phyloP scores from a whole-genome alignment of 1,140 invertebrate species.

The Drosophila lowei region DNA sequence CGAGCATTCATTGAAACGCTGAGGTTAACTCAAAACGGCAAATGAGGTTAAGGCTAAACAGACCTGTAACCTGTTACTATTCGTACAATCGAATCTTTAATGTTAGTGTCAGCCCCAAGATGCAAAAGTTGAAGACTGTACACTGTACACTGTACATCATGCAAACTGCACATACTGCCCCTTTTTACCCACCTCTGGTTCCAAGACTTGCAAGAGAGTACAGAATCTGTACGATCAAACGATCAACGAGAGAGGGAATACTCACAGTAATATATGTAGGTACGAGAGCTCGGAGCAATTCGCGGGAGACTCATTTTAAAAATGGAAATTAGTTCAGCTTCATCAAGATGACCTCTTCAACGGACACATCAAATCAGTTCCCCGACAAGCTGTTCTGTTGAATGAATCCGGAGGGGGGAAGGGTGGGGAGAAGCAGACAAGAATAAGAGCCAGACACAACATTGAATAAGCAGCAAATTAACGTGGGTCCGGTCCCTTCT shows the following conservation, averaged over 20 bases:
- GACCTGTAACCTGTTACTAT: too few relatives aligned
- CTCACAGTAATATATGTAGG: constrained; percentile 4
- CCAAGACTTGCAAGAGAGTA: neutral
- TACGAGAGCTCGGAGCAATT: constrained; percentile 23
- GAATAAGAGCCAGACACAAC: neutral
- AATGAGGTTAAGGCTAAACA: constrained; percentile 28
- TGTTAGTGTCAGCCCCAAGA: too few relatives aligned
- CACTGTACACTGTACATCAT: neutral
- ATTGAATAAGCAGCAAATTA: constrained; percentile 23
- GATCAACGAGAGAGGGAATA: too few relatives aligned
- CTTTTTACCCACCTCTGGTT: neutral
- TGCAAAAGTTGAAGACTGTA: too few relatives aligned
- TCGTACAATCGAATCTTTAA: too few relatives aligned
- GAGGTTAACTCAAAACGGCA: neutral
- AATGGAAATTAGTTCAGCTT: constrained; percentile 14
- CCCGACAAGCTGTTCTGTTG: constrained; percentile 1
- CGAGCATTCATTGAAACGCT: constrained; percentile 15
- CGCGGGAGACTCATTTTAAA: constrained; percentile 28
- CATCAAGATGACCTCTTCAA: constrained; percentile 31
- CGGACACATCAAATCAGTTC: constrained; percentile 11
- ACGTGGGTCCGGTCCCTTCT: neutral
- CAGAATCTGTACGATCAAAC: constrained; percentile 10
- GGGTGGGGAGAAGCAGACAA: neutral
- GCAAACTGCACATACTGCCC: neutral
- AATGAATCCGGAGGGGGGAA: neutral